A percentile compares a stretch with the other conserved stretches of the same genome.
phyloP scores from a whole-genome alignment of 37 sponge, comb jelly and placozoan genomes.

The Corticium candelabrum region DNA sequence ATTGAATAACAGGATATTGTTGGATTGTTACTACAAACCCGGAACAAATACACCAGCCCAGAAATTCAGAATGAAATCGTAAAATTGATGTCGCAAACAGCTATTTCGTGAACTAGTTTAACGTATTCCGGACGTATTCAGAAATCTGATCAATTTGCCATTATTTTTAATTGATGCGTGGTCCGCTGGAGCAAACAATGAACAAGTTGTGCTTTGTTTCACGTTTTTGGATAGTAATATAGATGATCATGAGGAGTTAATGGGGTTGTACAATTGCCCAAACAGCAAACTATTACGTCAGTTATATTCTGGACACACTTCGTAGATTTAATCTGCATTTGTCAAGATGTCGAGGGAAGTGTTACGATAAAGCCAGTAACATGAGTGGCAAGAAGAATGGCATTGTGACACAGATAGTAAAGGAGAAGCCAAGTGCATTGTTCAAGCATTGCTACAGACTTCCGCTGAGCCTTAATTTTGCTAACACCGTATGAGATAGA shows the following conservation, averaged over 20 bases:
- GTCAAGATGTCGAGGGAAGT: slow-evolving; percentile 19
- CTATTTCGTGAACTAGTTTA: no score
- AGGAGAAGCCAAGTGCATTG: slow-evolving; percentile 16
- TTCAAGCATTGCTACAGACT: slow-evolving; percentile 26
- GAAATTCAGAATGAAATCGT: slow-evolving; percentile 32
- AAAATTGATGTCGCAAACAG: no score
- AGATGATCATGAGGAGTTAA: no score
- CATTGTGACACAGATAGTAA: slow-evolving; percentile 6
- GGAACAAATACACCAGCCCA: no score
- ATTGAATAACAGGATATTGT: no score
- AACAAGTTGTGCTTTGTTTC: no score
- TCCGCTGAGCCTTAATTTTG: slow-evolving; percentile 16
- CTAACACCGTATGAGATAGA: not conserved
- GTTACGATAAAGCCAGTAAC: slow-evolving; percentile 25
- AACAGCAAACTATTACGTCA: not conserved
- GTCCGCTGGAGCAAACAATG: no score
- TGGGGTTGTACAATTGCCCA: no score
- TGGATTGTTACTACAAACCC: no score
- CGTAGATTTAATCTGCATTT: slow-evolving; percentile 14
- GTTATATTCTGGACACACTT: slow-evolving; percentile 19
- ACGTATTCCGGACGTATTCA: no score
- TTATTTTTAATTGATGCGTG: no score
- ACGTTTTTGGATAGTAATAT: slow-evolving; percentile 7
- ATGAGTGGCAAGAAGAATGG: slow-evolving; percentile 24
- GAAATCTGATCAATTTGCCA: no score